A percentile compares a stretch with the other conserved stretches of the same genome.
These are phyloP conservation scores for Bos indicus DNA, from an alignment of 2,113 vertebrate genomes.

Conservation along the genomic window DNA sequence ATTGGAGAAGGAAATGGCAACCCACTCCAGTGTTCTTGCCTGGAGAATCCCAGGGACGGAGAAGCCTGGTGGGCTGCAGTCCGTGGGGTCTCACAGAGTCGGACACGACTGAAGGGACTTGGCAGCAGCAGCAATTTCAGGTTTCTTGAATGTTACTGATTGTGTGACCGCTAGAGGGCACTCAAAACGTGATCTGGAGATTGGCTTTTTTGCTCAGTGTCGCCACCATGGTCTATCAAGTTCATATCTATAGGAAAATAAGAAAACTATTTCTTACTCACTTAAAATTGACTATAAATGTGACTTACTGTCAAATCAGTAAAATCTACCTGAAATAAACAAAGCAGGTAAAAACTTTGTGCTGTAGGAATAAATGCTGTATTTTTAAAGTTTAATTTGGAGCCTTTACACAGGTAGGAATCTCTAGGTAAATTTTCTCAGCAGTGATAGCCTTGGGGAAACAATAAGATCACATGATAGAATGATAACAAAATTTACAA, in stretches of 20 bases:
- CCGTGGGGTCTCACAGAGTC: too few species aligned
- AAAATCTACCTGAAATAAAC: background rate
- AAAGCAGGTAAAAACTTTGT: background rate
- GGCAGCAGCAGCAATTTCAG: too few species aligned
- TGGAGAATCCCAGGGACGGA: too few species aligned
- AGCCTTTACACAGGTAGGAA: background rate
- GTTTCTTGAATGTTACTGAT: background rate
- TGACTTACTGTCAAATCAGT: background rate
- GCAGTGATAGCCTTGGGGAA: background rate
- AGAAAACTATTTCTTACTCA: background rate
- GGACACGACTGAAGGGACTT: too few species aligned
- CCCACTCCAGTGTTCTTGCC: too few species aligned
- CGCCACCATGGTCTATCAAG: background rate
- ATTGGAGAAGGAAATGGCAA: too few species aligned
- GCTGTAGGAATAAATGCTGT: background rate
- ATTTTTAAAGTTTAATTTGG: background rate
- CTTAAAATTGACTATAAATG: background rate
- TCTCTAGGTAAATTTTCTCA: background rate
- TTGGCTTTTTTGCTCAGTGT: background rate
- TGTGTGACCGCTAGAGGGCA: slow-evolving; percentile 31
- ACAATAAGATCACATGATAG: background rate
- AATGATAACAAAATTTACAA: background rate
- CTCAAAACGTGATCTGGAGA: background rate
- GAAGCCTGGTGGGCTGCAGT: too few species aligned
- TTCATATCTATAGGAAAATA: background rate